Evolutionary conservation across 1,140 invertebrate genomes (phyloP).

Genomic region (Brachionus rubens): DNA sequence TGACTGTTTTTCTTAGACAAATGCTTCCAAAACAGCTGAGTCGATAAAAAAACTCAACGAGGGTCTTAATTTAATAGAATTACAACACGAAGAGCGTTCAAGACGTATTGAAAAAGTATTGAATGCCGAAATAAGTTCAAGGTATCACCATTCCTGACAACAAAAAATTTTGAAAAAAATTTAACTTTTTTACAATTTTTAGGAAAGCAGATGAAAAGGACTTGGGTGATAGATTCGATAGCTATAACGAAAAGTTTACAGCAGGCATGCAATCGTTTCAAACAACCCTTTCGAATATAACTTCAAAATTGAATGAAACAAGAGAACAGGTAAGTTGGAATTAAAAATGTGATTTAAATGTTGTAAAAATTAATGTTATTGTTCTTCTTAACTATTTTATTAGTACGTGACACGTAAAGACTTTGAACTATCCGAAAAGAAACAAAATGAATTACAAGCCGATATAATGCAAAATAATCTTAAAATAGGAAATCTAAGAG

Average conservation of each 20-base stretch:
- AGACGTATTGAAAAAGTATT: conserved; percentile 57
- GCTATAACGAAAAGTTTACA: conserved; percentile 27
- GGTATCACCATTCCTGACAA: conserved; percentile 48
- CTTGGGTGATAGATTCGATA: background rate
- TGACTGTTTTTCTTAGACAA: background rate
- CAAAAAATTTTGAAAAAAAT: background rate
- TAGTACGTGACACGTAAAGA: conserved; percentile 17
- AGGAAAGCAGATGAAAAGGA: conserved; percentile 13
- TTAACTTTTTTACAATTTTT: background rate
- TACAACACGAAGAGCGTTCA: conserved; percentile 55
- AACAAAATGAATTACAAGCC: background rate
- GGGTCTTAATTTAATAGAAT: conserved; percentile 55
- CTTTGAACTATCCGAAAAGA: background rate
- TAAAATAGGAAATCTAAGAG: background rate
- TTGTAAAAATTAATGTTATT: background rate
- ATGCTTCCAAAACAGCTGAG: conserved; percentile 52
- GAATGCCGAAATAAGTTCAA: conserved; percentile 58
- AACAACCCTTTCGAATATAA: background rate
- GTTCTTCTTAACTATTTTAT: background rate
- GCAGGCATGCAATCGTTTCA: background rate
- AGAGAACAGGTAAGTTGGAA: conserved; percentile 19
- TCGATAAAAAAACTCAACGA: conserved; percentile 57
- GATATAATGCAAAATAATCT: background rate
- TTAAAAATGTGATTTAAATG: background rate
- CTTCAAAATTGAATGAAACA: background rate